phyloP scores from a whole-genome alignment of 2,888 invertebrate species.

The Ethmia dodecea region DNA sequence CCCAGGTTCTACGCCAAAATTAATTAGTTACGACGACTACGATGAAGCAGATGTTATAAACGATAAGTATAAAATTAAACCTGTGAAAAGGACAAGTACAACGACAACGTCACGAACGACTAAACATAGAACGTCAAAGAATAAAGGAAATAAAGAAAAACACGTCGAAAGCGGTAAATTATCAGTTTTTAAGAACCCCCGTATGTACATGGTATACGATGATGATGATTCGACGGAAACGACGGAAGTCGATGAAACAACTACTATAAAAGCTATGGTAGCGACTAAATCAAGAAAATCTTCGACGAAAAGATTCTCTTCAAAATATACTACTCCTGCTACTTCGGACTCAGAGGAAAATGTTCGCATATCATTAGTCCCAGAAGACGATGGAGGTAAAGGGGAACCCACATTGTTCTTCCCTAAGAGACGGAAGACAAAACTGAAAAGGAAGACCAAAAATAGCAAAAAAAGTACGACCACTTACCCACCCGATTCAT shows the following conservation, averaged over 20 bases:
- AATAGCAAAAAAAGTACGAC: no score
- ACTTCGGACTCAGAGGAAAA: slow-evolving; percentile 20
- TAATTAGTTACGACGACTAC: slow-evolving; percentile 51
- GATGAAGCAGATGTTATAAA: slow-evolving; percentile 34
- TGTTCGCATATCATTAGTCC: slow-evolving; percentile 53
- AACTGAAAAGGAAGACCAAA: slow-evolving; percentile 31
- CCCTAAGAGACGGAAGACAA: slow-evolving; percentile 47
- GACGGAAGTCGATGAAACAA: no score
- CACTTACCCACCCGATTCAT: slow-evolving; percentile 26
- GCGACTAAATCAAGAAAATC: not conserved
- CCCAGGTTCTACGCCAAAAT: slow-evolving; percentile 18
- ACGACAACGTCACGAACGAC: slow-evolving; percentile 13
- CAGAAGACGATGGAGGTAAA: slow-evolving; percentile 35
- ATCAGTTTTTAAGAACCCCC: slow-evolving; percentile 59
- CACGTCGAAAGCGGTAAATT: slow-evolving; percentile 36
- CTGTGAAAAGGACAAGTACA: slow-evolving; percentile 20
- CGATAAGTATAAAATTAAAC: slow-evolving; percentile 44
- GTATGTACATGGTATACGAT: slow-evolving; percentile 42
- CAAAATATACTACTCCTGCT: not conserved
- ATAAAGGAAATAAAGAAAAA: slow-evolving; percentile 27
- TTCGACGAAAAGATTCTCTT: not conserved
- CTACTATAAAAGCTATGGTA: slow-evolving; percentile 22
- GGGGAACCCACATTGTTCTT: slow-evolving; percentile 57
- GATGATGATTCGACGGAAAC: no score
- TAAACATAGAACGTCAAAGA: slow-evolving; percentile 12